Evolutionary conservation across 2,888 invertebrate species (phyloP), one percentile per base, ranked within the genome.

Genomic region (Andrena minutula): DNA sequence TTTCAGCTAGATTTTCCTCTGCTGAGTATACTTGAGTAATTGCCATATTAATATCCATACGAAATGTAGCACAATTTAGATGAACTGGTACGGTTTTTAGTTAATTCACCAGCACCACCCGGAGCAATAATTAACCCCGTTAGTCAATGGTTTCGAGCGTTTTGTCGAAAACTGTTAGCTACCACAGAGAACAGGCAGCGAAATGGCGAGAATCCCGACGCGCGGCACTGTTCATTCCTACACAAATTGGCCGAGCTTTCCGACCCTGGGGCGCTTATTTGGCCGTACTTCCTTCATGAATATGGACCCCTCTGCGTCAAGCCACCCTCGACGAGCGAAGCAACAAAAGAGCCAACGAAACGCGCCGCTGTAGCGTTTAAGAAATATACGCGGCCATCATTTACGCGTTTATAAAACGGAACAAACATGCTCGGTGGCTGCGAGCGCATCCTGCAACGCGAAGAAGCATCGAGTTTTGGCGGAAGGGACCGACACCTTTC

Each of bases 281-380:
- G 47, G 53, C 58, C 70, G 78, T 79, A 63, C 68, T 88, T 83
- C 73, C 78, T 86, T 86, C 77, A 86, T 87, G 81, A 88, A 88
- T 86, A 89, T 89, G 79, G 76, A 85, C 73, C 78, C 73, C 58
- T 58, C 30, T 60, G 51, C 75, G 76, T 75, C 69, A 66, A 65
- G 53, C 56, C 26, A 70, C 61, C 66, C 75, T 28, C 53, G 5
- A 35, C 12, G 28, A 30, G 35, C 49, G 49, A 64, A 53, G 41
- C 35, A 75, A 75, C 73, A 83, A 84, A 84, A 83, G 77, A 78
- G 68, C 32, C 53, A 32, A 41, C 49, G 70, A 75, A 79, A 58
- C 51, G 23, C 23, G 56, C 65, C 66, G 26, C 28, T 12, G 30
- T 32, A 20, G 16, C 63, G 63, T 74, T 86, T 75, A 78, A 82